phyloP scores from a whole-genome alignment of 2,797 vertebrate genomes.

The Melanogrammus aeglefinus region DNA sequence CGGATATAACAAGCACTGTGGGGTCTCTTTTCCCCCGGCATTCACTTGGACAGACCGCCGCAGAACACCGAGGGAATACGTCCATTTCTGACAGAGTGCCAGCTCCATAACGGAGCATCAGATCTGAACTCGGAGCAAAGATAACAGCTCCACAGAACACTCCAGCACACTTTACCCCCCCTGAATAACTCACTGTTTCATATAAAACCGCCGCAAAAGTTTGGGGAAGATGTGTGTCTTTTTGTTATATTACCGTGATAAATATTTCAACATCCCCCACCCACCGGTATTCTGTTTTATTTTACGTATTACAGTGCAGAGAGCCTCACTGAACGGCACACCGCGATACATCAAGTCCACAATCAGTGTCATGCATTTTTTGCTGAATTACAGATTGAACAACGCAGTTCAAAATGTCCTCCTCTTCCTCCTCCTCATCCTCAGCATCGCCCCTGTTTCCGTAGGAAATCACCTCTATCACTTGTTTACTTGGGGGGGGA shows the following conservation, averaged over 20 bases:
- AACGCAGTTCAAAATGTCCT: conserved; percentile 2
- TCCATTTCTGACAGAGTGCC: background rate
- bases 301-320: background rate
- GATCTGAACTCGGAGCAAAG: background rate
- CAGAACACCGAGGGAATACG: background rate
- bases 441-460: background rate
- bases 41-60: background rate
- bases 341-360: background rate
- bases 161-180: background rate
- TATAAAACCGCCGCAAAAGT: background rate
- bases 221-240: background rate
- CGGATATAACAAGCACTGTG: background rate
- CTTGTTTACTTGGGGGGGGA: background rate
- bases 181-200: background rate
- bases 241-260: background rate
- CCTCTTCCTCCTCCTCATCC: background rate
- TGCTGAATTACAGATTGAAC: background rate
- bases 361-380: conserved; percentile 4
- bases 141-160: background rate
- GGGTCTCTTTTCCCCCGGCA: background rate
- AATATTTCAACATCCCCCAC: background rate
- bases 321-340: background rate
- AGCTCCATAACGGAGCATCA: background rate
- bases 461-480: background rate
- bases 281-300: background rate